Evolutionary conservation across 2,797 vertebrate genomes (phyloP), one percentile per base, ranked within the genome.

Genomic region (Muraenolepis orangiensis): DNA sequence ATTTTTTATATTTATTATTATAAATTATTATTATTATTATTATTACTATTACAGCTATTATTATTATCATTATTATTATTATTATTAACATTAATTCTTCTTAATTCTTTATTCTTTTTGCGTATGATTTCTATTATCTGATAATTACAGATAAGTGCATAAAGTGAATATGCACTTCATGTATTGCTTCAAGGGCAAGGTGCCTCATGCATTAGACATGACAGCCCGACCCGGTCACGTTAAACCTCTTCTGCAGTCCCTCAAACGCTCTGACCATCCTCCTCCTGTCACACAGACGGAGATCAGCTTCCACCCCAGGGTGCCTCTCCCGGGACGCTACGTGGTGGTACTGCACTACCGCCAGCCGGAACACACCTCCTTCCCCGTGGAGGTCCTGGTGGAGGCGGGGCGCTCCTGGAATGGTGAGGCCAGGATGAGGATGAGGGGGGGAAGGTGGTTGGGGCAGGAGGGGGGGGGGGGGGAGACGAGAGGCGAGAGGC

Each of bases 331-430:
- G 0, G 96, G 94, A 82, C 91, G 86, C 69, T 95, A 97, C 0
- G 84, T 95, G 34, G 85, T 96, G 20, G 84, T 98, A 67, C 82
- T 95, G 67, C 96, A 98, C 84, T 98, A 95, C 82, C 94, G 89
- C 77, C 97, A 98, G 82, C 85, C 91, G 0, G 86, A 90, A 6
- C 93, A 96, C 76, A 92, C 90, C 0, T 16, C 83, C 0, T 97
- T 97, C 88, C 91, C 93, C 0, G 94, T 94, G 1, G 92, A 92
- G 29, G 94, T 98, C 68, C 83, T 0, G 69, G 91, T 96, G 85
- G 83, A 93, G 0, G 92, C 91, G 11, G 94, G 93, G 14, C 85
- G 0, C 3, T 73, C 71, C 8, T 92, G 93, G 94, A 92, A 89
- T 80, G 97, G 97, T 98, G 86, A 94, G 93, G 81, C 12, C 34